Base-by-base conservation (phyloP, 2,113 vertebrate genomes). In the Prolemur simus region DNA sequence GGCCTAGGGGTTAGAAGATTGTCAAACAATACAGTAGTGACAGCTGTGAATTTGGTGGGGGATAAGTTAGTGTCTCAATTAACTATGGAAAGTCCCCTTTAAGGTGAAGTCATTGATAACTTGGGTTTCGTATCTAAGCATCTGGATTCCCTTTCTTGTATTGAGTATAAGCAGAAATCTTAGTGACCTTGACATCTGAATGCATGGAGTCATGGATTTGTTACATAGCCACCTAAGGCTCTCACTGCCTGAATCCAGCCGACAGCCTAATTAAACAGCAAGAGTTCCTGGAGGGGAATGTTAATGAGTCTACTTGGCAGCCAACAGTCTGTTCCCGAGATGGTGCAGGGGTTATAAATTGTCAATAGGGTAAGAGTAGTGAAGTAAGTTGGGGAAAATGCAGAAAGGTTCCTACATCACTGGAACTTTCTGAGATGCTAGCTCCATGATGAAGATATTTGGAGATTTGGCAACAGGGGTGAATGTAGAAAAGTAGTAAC, bases 271-370 rank as follows among this genome's bases (percentile, higher is more conserved):
- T 96, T 89, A 96, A 94, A 91, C 93, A 95, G 88, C 92, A 96
- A 92, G 94, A 96, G 94, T 92, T 96, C 94, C 97, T 23, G 0
- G 37, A 97, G 97, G 89, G 95, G 82, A 89, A 97, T 97, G 96
- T 96, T 98, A 98, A 98, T 97, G 95, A 98, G 95, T 49, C 90
- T 97, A 95, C 95, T 96, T 98, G 92, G 96, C 91, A 98, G 89
- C 45, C 97, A 87, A 85, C 68, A 96, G 90, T 78, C 97, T 95
- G 96, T 94, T 98, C 87, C 86, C 95, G 91, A 96, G 98, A 96
- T 98, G 96, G 94, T 93, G 84, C 95, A 97, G 85, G 80, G 93
- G 97, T 98, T 97, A 98, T 97, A 97, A 95, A 97, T 29, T 95
- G 95, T 96, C 69, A 97, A 96, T 42, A 96, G 95, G 85, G 78